phyloP scores from a whole-genome alignment of 2,888 invertebrate genomes.

The Mellilla xanthometata region DNA sequence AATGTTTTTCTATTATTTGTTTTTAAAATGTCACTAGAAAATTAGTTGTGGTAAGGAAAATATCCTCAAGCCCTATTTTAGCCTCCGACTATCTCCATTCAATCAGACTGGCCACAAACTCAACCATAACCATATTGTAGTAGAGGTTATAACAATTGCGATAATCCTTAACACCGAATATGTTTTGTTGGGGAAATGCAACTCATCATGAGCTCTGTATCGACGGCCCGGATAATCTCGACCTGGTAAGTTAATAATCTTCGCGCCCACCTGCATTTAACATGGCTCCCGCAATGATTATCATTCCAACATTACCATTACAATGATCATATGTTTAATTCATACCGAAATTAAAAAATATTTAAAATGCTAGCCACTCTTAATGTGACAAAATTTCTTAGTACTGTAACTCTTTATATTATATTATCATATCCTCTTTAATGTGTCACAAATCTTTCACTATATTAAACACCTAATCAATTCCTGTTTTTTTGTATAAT shows the following conservation, averaged over 20 bases:
- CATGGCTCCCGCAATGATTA: too few relatives aligned
- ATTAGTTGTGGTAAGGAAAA: constrained; percentile 38
- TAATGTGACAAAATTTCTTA: too few relatives aligned
- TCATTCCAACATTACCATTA: too few relatives aligned
- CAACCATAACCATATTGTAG: constrained; percentile 12
- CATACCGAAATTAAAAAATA: too few relatives aligned
- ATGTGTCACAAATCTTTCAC: too few relatives aligned
- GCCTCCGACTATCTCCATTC: constrained; percentile 41
- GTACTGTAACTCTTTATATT: too few relatives aligned
- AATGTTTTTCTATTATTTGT: constrained; percentile 51
- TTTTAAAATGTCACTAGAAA: constrained; percentile 45
- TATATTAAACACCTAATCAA: too few relatives aligned
- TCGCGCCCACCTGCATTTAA: not conserved
- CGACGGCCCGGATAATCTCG: constrained; percentile 58
- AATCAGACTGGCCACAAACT: constrained; percentile 42
- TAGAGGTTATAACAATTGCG: constrained; percentile 54
- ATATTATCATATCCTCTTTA: too few relatives aligned
- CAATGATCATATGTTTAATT: too few relatives aligned
- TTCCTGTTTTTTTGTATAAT: too few relatives aligned
- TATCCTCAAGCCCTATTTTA: constrained; percentile 6
- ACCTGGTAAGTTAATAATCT: constrained; percentile 58
- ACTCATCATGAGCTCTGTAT: constrained; percentile 76
- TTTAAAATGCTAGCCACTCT: too few relatives aligned
- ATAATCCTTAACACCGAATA: constrained; percentile 51
- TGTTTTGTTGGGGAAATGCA: constrained; percentile 80